Evolutionary conservation across 2,888 invertebrate genomes (phyloP), one percentile per base, ranked within the genome.

Genomic region (Antheraea assamensis): DNA sequence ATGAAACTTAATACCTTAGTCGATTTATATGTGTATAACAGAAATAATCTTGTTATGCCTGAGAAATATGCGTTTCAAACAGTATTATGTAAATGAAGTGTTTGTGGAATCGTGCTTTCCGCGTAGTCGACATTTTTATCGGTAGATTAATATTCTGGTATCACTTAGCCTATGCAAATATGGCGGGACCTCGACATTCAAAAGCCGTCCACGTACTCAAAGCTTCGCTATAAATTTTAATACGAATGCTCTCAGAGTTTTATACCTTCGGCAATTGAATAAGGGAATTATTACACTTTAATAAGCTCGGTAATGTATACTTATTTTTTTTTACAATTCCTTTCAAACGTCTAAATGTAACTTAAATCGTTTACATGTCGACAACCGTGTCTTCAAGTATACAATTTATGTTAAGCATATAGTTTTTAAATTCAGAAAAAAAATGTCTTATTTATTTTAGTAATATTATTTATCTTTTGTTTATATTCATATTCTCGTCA

Each of bases 151-250:
- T 86, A 90, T 87, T 89, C 88, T 88, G 87, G 85, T 91, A 90
- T 88, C 87, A 84, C 87, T 90, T 90, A 87, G 85, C 85, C 83
- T 88, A 88, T 88, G 88, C 87, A 91, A 92, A 92, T 90, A 91
- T 73, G 76, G 71, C 70, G 82, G 79, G 82, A 83, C 84, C 83
- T 81, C 81, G 82, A 77, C 75, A 75, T 76, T 72, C 64, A 75
- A 76, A 81, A 75, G 80, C 75, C 73, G 10, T 72, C 66, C 79
- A 76, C 74, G 74, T 80, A 84, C 70, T 72, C 47, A 79, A 80
- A 81, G 83, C 84, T 82, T 82, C 82, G 79, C 78, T 80, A 81
- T 82, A 72, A 52, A 64, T 64, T 64, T 19, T 27, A 5, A 64
- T 64, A 30, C 30, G 27, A 64, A 64, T 64, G 21, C 61, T 30